A percentile compares a stretch with the other conserved stretches of the same genome.
These are phyloP conservation scores for Scaptomyza hsui DNA, from an alignment of 1,140 invertebrate genomes.

Conservation along the genomic window DNA sequence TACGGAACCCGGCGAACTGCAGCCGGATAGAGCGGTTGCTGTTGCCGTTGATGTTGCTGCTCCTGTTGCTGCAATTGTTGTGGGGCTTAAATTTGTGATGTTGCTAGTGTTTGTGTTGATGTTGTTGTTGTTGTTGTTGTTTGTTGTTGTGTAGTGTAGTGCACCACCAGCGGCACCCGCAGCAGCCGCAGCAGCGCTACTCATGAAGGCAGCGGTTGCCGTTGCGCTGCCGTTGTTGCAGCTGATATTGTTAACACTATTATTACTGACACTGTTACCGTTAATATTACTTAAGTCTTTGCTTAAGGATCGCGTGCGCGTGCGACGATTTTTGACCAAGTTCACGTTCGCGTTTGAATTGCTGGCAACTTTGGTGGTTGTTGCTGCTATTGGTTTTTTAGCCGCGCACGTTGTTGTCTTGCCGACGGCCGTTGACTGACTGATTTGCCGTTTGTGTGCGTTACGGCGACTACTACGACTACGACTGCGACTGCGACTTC, in stretches of 20 bases:
- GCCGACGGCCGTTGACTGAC: constrained; percentile 82
- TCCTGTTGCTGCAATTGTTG: constrained; percentile 18
- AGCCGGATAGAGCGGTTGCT: constrained; percentile 52
- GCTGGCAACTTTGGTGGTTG: constrained; percentile 28
- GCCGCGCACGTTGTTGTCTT: constrained; percentile 83
- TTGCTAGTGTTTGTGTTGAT: constrained; percentile 32
- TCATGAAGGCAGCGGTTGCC: constrained; percentile 87
- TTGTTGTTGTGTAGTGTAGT: constrained; percentile 86
- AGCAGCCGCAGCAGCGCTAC: constrained; percentile 84
- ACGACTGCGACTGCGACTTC: constrained; percentile 41
- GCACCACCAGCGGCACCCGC: constrained; percentile 85
- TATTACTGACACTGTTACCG: constrained; percentile 50
- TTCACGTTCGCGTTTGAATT: constrained; percentile 34
- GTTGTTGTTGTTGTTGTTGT: constrained; percentile 48
- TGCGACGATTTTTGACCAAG: constrained; percentile 66
- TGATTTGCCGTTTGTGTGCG: constrained; percentile 75
- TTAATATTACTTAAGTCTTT: constrained; percentile 50
- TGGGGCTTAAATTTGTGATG: constrained; percentile 12
- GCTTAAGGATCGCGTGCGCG: constrained; percentile 74
- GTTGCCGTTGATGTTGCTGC: constrained; percentile 23
- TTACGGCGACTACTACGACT: constrained; percentile 68
- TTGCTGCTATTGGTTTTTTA: constrained; percentile 56
- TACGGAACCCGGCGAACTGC: constrained; percentile 63
- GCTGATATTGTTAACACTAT: constrained; percentile 47
- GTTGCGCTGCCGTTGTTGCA: constrained; percentile 60